Evolutionary conservation across 2,888 invertebrate species (phyloP).

Genomic region (Drosophila putrida): DNA sequence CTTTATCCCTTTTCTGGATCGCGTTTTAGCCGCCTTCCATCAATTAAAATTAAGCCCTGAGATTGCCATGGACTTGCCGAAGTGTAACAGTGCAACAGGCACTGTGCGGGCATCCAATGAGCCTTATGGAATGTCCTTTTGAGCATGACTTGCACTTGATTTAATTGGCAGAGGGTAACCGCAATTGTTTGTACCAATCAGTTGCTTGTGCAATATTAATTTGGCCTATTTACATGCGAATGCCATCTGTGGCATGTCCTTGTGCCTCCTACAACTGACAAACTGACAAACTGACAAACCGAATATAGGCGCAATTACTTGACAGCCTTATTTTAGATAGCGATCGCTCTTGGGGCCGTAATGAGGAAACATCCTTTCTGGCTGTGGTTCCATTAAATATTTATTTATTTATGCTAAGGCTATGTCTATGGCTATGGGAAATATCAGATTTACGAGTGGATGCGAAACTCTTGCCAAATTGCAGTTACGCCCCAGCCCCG

Average conservation of each 20-base stretch:
- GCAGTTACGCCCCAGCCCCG: conserved; percentile 24
- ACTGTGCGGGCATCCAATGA: not conserved
- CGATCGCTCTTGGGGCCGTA: conserved; percentile 31
- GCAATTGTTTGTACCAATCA: conserved; percentile 56
- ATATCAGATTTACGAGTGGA: conserved; percentile 61
- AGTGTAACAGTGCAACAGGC: conserved; percentile 28
- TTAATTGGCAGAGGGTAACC: conserved; percentile 48
- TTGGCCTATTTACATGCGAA: conserved; percentile 53
- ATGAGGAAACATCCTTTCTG: conserved; percentile 28
- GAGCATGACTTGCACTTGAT: conserved; percentile 32
- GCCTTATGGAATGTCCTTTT: conserved; percentile 8
- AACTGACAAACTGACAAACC: too few relatives aligned
- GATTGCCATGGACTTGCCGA: conserved; percentile 11
- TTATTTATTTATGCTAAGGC: conserved; percentile 59
- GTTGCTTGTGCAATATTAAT: conserved; percentile 67
- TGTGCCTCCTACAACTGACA: not conserved
- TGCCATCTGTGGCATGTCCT: not conserved
- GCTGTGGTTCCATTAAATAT: conserved; percentile 43
- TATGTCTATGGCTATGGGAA: conserved; percentile 17
- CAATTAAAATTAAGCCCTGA: not conserved
- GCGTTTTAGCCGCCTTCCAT: conserved; percentile 26
- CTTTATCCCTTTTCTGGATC: not conserved
- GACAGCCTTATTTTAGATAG: conserved; percentile 49
- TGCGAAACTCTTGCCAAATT: conserved; percentile 58
- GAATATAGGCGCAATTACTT: conserved; percentile 41